A percentile compares a stretch with the other conserved stretches of the same genome.
Conservation (phyloP, 2,113 vertebrate species). For the Phainopepla nitens region DNA sequence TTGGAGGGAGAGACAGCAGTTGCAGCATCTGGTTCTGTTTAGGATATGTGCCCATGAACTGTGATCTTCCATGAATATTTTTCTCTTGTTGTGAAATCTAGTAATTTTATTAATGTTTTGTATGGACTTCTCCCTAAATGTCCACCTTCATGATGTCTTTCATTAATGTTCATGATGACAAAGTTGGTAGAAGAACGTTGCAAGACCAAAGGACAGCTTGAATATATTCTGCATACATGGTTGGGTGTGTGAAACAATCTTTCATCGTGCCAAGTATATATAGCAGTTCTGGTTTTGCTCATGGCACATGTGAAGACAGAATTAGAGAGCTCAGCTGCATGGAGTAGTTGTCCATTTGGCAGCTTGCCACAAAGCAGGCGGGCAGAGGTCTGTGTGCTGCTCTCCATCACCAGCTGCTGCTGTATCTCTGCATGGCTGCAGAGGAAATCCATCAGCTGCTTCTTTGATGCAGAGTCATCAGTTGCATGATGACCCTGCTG, state of each 20-base stretch:
- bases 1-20: background rate
- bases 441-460: background rate
- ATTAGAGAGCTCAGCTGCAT: background rate
- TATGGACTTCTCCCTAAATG: background rate
- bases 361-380: fast-evolving
- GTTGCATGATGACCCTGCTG: background rate
- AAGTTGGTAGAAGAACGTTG: background rate
- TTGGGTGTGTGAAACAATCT: background rate
- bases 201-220: background rate
- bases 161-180: background rate
- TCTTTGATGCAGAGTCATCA: background rate
- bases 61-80: background rate
- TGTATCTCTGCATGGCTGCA: background rate
- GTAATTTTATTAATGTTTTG: background rate
- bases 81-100: background rate
- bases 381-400: background rate
- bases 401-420: background rate
- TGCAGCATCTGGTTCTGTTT: background rate
- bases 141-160: background rate
- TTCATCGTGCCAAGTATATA: background rate
- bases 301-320: background rate
- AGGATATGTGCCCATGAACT: background rate
- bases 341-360: background rate
- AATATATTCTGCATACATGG: background rate
- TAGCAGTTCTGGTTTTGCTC: background rate